Conservation (phyloP, 2,113 vertebrate species). For the Zingel zingel region DNA sequence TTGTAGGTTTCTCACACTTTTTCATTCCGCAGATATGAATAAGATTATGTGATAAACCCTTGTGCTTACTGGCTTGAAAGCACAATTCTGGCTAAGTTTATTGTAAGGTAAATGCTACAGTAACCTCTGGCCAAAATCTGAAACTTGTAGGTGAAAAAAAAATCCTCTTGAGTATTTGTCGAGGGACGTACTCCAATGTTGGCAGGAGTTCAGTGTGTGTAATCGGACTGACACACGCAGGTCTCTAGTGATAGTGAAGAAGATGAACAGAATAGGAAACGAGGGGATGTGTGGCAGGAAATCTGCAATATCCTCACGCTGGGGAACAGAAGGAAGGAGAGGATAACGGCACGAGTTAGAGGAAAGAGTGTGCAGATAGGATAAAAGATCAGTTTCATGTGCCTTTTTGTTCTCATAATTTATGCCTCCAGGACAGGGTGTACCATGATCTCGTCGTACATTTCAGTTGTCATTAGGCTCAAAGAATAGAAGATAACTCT, state of each 20-base stretch:
- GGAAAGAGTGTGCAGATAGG: constrained; percentile 44
- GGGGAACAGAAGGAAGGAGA: constrained; percentile 40
- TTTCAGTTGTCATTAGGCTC: background rate
- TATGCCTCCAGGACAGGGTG: background rate
- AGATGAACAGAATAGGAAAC: constrained; percentile 55
- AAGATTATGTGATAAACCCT: background rate
- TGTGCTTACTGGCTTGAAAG: background rate
- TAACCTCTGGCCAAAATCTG: background rate
- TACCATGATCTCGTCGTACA: background rate
- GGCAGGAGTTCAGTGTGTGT: constrained; percentile 4
- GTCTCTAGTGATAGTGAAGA: constrained; percentile 31
- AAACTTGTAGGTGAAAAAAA: background rate
- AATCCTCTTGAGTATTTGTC: background rate
- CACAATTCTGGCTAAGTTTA: background rate
- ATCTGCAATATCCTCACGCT: constrained; percentile 46
- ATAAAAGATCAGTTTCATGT: constrained; percentile 23
- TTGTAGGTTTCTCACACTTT: background rate
- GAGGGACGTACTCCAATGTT: background rate
- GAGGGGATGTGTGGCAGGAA: constrained; percentile 68
- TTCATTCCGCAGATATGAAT: background rate
- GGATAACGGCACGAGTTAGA: constrained; percentile 25
- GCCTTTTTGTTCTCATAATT: constrained; percentile 15
- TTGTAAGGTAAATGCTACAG: background rate
- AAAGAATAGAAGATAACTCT: background rate
- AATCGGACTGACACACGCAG: background rate